These are phyloP conservation scores for Pygoscelis adeliae DNA, from an alignment of 2,113 vertebrate genomes.

Conservation along the genomic window DNA sequence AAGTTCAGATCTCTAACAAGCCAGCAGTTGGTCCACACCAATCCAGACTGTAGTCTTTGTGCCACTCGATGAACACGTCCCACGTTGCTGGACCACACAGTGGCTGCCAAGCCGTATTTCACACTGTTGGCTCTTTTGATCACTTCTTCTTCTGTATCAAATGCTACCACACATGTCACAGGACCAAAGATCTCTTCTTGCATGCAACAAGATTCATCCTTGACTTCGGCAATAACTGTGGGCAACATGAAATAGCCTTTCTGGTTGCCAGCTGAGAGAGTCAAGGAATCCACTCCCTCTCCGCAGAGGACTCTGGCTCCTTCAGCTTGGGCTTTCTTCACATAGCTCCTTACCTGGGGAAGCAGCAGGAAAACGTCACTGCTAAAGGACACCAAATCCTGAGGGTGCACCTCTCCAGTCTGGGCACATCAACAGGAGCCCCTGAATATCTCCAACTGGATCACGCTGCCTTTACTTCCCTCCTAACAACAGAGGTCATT, in stretches of 20 bases:
- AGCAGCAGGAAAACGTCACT: not conserved
- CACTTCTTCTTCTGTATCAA: slow-evolving; percentile 91
- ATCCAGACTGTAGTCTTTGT: slow-evolving; percentile 82
- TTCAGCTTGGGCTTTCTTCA: slow-evolving; percentile 83
- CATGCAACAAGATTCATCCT: slow-evolving; percentile 88
- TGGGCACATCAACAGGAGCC: not conserved
- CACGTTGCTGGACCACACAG: slow-evolving; percentile 88
- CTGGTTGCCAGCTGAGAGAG: slow-evolving; percentile 76
- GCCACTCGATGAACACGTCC: slow-evolving; percentile 88
- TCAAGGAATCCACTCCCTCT: slow-evolving; percentile 85
- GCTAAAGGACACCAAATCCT: not conserved
- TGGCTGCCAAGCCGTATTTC: slow-evolving; percentile 89
- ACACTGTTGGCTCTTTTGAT: slow-evolving; percentile 86
- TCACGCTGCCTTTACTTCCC: not conserved
- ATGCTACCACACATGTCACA: slow-evolving; percentile 87
- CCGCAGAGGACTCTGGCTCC: slow-evolving; percentile 89
- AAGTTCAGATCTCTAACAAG: slow-evolving; percentile 93
- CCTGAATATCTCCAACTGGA: not conserved
- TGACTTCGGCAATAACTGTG: slow-evolving; percentile 86
- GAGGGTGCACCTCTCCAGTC: not conserved
- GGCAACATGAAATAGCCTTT: slow-evolving; percentile 92
- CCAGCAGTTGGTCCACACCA: slow-evolving; percentile 99
- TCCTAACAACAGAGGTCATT: not conserved
- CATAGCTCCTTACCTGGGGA: slow-evolving; percentile 85
- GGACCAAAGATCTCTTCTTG: slow-evolving; percentile 98